Percentiles rank a stretch among this genome's conserved stretches.
These are phyloP conservation scores for Lepidurus couesii DNA, from an alignment of 1,140 invertebrate genomes.

Conservation along the genomic window DNA sequence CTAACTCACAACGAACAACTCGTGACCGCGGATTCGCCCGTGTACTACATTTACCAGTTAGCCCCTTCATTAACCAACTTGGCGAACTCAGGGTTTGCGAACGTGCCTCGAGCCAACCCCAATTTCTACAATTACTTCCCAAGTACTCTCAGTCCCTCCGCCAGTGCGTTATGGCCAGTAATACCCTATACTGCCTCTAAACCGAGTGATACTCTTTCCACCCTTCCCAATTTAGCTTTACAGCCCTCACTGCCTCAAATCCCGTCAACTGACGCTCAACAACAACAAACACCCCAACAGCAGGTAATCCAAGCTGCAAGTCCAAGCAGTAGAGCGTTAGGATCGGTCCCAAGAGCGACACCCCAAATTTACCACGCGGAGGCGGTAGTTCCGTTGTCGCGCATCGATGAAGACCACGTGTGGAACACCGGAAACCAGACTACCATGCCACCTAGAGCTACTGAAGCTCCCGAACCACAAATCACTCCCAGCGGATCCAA, in stretches of 20 bases:
- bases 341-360: neutral
- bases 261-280: neutral
- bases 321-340: neutral
- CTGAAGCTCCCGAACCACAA: neutral
- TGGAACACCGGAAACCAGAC: constrained; percentile 12
- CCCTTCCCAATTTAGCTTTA: neutral
- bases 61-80: neutral
- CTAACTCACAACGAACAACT: neutral
- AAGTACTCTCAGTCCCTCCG: neutral
- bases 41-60: constrained; percentile 16
- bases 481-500: neutral
- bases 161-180: neutral
- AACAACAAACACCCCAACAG: neutral
- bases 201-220: neutral
- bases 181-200: neutral
- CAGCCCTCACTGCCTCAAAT: neutral
- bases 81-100: neutral
- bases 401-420: neutral
- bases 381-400: neutral
- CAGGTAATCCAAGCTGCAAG: neutral
- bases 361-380: neutral
- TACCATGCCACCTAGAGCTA: neutral
- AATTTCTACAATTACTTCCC: neutral
- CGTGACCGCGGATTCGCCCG: neutral
- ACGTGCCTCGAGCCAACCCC: neutral